Evolutionary conservation across 2,888 invertebrate species (phyloP).

Genomic region (Aleiodes alternator): DNA sequence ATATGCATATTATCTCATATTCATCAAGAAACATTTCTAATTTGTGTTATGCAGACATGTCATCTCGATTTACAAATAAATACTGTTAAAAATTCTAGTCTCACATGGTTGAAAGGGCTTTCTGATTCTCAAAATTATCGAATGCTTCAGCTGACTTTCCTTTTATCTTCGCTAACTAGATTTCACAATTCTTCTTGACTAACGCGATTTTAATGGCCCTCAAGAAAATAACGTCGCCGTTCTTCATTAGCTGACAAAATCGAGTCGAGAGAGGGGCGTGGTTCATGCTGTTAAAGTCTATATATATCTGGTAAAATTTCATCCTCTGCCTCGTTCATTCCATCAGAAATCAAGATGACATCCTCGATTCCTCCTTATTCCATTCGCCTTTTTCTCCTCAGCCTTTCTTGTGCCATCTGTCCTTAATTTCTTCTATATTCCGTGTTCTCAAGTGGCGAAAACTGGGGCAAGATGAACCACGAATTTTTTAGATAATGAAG

Average conservation of each 20-base stretch:
- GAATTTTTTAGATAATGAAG: no score
- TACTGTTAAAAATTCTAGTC: no score
- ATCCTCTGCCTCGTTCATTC: neutral
- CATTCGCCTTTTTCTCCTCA: neutral
- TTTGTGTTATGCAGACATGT: no score
- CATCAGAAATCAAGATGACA: conserved; percentile 3
- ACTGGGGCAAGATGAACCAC: no score
- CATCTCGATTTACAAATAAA: no score
- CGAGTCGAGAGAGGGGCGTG: conserved; percentile 22
- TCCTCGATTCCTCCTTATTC: neutral
- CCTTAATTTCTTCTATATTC: neutral
- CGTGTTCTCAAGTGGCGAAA: no score
- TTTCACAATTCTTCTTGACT: conserved; percentile 53
- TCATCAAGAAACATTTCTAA: no score
- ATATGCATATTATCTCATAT: no score
- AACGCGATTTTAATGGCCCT: conserved; percentile 56
- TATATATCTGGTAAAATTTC: neutral
- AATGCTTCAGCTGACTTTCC: conserved; percentile 36
- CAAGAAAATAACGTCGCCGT: conserved; percentile 53
- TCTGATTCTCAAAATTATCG: conserved; percentile 30
- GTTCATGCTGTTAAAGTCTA: conserved; percentile 4
- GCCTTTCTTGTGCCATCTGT: neutral
- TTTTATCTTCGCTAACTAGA: conserved; percentile 51
- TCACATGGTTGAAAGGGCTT: neutral
- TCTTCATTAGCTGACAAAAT: conserved; percentile 50